phyloP scores from a whole-genome alignment of 2,113 vertebrate genomes.

The Nothocercus nigrocapillus region DNA sequence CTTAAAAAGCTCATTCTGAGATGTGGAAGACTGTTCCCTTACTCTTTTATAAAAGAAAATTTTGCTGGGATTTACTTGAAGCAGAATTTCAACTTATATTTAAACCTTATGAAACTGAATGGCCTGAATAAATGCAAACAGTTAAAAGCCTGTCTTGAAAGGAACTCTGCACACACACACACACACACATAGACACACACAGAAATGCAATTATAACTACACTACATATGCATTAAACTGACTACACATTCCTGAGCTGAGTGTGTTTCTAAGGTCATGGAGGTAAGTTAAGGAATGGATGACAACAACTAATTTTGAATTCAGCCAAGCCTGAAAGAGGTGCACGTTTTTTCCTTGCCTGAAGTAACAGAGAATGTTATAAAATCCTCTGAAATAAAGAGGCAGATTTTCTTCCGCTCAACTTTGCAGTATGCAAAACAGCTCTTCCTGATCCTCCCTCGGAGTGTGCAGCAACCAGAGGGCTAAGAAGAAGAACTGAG shows the following conservation, averaged over 20 bases:
- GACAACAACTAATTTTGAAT: neutral
- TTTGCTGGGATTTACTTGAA: neutral
- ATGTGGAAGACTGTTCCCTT: neutral
- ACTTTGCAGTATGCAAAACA: neutral
- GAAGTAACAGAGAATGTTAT: neutral
- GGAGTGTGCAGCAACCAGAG: neutral
- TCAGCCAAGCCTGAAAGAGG: neutral
- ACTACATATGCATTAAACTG: neutral
- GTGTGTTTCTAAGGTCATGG: neutral
- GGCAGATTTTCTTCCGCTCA: neutral
- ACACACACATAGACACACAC: neutral
- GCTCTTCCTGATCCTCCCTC: neutral
- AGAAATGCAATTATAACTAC: neutral
- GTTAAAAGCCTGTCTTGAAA: constrained; percentile 6
- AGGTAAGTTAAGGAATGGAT: neutral
- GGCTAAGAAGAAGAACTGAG: neutral
- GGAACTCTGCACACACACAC: neutral
- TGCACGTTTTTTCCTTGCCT: neutral
- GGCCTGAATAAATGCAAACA: neutral
- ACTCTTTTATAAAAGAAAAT: neutral
- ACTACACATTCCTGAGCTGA: neutral
- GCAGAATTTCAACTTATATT: neutral
- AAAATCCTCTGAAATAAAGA: constrained; percentile 9
- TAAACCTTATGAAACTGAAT: neutral
- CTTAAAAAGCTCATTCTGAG: neutral